Evolutionary conservation across 2,797 vertebrate genomes (phyloP).

Genomic region (Ptychadena robeensis): DNA sequence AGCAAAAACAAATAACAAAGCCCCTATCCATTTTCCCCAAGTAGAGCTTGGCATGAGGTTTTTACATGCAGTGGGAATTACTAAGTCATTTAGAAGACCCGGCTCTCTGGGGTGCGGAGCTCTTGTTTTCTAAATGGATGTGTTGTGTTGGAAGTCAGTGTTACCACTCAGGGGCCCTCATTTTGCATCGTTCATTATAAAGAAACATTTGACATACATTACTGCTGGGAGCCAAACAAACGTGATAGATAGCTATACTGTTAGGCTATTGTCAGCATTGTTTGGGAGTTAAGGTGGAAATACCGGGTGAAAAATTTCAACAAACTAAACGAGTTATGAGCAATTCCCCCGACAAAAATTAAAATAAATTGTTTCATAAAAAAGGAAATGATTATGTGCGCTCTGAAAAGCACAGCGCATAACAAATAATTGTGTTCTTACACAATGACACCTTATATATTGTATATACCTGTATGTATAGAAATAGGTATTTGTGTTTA

Average conservation of each 20-base stretch:
- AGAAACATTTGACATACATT: constrained; percentile 62
- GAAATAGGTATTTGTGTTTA: too few relatives aligned
- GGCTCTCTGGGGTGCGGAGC: constrained; percentile 67
- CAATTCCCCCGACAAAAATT: constrained; percentile 34
- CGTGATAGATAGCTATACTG: constrained; percentile 32
- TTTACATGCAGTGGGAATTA: constrained; percentile 66
- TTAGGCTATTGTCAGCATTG: constrained; percentile 44
- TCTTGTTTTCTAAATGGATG: constrained; percentile 66
- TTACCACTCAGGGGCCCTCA: constrained; percentile 66
- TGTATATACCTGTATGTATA: neutral
- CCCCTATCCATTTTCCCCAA: constrained; percentile 64
- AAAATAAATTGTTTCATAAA: constrained; percentile 25
- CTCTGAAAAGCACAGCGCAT: neutral
- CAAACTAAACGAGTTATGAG: constrained; percentile 7
- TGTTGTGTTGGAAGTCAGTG: constrained; percentile 65
- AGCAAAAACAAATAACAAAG: constrained; percentile 70
- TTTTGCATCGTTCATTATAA: constrained; percentile 70
- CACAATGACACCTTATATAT: too few relatives aligned
- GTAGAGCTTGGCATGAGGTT: constrained; percentile 65
- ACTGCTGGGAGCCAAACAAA: constrained; percentile 1
- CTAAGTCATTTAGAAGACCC: constrained; percentile 68
- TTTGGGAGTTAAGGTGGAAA: constrained; percentile 24
- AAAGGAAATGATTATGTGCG: neutral
- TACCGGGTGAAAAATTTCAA: constrained; percentile 16
- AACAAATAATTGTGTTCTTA: too few relatives aligned